phyloP scores from a whole-genome alignment of 2,113 vertebrate genomes.

The Scalopus aquaticus region DNA sequence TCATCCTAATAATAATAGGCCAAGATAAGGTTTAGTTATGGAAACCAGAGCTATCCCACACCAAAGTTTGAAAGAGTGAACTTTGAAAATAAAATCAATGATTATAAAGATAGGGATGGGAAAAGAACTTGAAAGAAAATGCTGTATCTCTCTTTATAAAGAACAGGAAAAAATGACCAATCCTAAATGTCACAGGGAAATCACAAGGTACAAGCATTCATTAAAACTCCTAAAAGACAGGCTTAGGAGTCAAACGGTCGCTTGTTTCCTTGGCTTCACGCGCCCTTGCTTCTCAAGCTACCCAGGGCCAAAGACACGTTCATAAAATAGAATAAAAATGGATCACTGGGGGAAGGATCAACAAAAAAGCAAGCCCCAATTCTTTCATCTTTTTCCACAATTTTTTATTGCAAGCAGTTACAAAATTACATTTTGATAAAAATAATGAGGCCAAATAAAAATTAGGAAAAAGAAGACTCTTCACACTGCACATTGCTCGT shows the following conservation, averaged over 20 bases:
- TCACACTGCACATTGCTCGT: not conserved
- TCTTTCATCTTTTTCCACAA: not conserved
- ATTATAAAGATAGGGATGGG: not conserved
- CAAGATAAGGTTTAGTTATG: not conserved
- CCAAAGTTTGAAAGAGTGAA: not conserved
- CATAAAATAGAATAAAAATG: not conserved
- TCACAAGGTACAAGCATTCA: not conserved
- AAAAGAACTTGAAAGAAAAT: not conserved
- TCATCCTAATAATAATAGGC: not conserved
- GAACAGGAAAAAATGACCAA: not conserved
- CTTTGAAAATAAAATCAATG: not conserved
- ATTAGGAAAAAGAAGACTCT: not conserved
- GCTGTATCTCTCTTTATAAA: not conserved
- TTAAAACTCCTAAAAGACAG: not conserved
- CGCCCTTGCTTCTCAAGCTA: not conserved
- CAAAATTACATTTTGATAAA: conserved; percentile 12
- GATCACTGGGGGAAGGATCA: not conserved
- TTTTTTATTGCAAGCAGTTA: not conserved
- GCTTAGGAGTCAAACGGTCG: not conserved
- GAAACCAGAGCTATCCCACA: not conserved
- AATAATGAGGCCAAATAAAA: not conserved
- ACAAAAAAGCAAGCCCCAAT: not conserved
- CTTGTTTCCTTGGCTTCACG: not conserved
- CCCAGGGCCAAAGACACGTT: not conserved
- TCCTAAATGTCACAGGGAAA: not conserved